Evolutionary conservation across 2,797 vertebrate genomes (phyloP), one percentile per base, ranked within the genome.

Genomic region (Hydrophis major): DNA sequence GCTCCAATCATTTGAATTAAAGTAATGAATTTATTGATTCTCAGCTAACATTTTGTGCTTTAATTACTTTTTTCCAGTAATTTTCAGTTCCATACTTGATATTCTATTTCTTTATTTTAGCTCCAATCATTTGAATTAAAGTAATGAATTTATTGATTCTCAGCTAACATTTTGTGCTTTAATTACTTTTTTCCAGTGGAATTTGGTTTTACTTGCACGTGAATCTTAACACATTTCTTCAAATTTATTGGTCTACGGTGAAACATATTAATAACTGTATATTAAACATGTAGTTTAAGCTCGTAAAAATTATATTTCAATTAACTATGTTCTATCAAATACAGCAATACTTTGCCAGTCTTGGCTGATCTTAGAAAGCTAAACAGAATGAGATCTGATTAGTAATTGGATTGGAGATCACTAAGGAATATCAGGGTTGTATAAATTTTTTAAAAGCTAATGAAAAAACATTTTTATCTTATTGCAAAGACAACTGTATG

Each of bases 1-100:
- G 27, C 66, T 86, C 16, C 32, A 92, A 88, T 87, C 86, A 86
- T 42, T 50, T 91, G 20, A 57, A 27, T 90, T 83, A 92, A 92
- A 27, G n/a, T 25, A 61, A 78, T 32, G 42, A 18, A 61, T 50
- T 6, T 63, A 91, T 57, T 93, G 57, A 61, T 27, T 90, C 87
- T 74, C 47, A 87, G 59, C 53, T 59, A 28, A 87, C 42, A 25
- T 83, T 88, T 59, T 90, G 59, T 53, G 11, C 37, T 37, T 37
- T 37, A 37, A 37, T 37, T 37, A 37, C 37, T 91, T n/a, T 66
- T 57, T 93, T 37, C 10, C 25, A 86, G 4, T 89, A 32, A 32
- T 32, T 32, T 32, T 32, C 32, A 32, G 32, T 32, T 32, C 32
- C 32, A 32, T 32, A 32, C 32, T 32, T 32, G 32, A 32, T 32